These are phyloP conservation scores for Lottia scabra DNA, from an alignment of 2,888 invertebrate genomes.

Conservation along the genomic window DNA sequence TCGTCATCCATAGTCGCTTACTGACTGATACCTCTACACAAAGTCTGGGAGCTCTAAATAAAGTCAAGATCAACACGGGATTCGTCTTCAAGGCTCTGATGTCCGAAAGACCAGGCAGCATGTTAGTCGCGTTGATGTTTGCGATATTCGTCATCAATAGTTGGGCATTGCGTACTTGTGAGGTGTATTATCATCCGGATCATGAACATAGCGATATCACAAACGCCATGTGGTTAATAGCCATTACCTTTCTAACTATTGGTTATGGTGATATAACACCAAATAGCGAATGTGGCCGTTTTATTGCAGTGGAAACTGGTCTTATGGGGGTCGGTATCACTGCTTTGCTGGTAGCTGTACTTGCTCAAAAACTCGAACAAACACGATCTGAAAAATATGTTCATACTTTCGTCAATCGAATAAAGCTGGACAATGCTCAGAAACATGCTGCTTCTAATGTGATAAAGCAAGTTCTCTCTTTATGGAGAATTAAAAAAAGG, in stretches of 20 bases:
- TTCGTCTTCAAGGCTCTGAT: slow-evolving; percentile 60
- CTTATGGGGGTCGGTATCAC: slow-evolving; percentile 57
- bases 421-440: slow-evolving; percentile 50
- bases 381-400: slow-evolving; percentile 58
- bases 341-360: slow-evolving; percentile 55
- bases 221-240: slow-evolving; percentile 56
- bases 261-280: slow-evolving; percentile 58
- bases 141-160: slow-evolving; percentile 47
- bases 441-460: slow-evolving; percentile 57
- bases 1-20: slow-evolving; percentile 51
- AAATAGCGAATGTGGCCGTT: slow-evolving; percentile 52
- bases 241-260: slow-evolving; percentile 57
- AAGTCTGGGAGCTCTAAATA: slow-evolving; percentile 55
- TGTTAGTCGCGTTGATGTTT: slow-evolving; percentile 47
- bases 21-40: slow-evolving; percentile 54
- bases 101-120: slow-evolving; percentile 53
- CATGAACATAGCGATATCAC: slow-evolving; percentile 39
- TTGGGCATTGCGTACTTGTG: slow-evolving; percentile 56
- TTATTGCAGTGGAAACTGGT: slow-evolving; percentile 53
- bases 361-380: slow-evolving; percentile 58
- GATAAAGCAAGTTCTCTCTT: slow-evolving; percentile 50
- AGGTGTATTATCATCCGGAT: slow-evolving; percentile 47
- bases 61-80: slow-evolving; percentile 54
- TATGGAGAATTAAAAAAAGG: slow-evolving; percentile 48
- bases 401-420: slow-evolving; percentile 54